phyloP scores from a whole-genome alignment of 2,797 vertebrate genomes.

The Rhabdomys pumilio region DNA sequence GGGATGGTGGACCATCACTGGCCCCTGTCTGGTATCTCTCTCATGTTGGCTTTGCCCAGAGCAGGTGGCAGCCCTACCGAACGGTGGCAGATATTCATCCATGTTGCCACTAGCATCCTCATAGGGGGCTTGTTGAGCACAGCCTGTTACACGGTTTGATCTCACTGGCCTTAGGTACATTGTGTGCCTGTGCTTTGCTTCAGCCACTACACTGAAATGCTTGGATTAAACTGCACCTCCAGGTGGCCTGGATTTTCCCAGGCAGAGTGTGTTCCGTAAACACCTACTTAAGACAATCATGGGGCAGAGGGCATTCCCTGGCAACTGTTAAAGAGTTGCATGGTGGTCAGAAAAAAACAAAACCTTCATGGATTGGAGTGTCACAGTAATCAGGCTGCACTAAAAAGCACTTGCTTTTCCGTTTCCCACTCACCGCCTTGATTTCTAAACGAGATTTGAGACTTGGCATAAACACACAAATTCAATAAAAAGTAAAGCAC shows the following conservation, averaged over 20 bases:
- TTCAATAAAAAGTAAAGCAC: conserved; percentile 37
- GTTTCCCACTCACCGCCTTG: background rate
- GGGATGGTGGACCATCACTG: conserved; percentile 39
- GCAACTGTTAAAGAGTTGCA: conserved; percentile 54
- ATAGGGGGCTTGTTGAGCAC: conserved; percentile 76
- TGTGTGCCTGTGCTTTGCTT: conserved; percentile 53
- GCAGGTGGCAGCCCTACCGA: conserved; percentile 64
- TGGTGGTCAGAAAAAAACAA: background rate
- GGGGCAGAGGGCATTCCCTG: conserved; percentile 30
- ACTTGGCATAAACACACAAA: conserved; percentile 27
- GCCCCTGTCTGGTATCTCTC: conserved; percentile 42
- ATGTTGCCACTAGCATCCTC: conserved; percentile 22
- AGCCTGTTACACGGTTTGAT: conserved; percentile 72
- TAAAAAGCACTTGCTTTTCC: background rate
- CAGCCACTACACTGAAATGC: conserved; percentile 41
- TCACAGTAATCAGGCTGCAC: background rate
- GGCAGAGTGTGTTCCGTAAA: conserved; percentile 38
- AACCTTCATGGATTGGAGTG: background rate
- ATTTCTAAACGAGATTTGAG: conserved; percentile 30
- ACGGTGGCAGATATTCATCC: background rate
- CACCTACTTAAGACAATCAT: conserved; percentile 38
- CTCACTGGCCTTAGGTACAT: conserved; percentile 64
- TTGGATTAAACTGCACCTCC: conserved; percentile 72
- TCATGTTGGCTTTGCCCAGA: conserved; percentile 62
- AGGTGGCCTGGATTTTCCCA: conserved; percentile 58